Evolutionary conservation across 2,797 vertebrate species (phyloP), one percentile per base, ranked within the genome.

Genomic region (Acrossocheilus fasciatus): DNA sequence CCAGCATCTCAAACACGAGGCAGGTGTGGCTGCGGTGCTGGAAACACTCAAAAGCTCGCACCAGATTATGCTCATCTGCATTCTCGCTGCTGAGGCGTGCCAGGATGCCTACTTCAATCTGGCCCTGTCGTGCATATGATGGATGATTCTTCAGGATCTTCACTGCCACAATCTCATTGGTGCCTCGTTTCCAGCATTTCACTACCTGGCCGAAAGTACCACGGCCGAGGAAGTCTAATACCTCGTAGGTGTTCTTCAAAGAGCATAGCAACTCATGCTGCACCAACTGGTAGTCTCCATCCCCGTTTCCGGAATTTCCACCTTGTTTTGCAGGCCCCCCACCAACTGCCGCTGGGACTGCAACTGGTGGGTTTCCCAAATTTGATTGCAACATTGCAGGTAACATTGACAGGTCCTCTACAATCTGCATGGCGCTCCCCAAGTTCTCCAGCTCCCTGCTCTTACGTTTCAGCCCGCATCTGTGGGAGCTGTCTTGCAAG

Each of bases 81-180:
- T 99, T 99, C 93, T 99, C 98, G 57, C 96, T 97, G 88, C 98
- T 99, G 62, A 99, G 95, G 39, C 98, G 97, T 7, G 98, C 98
- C 52, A 99, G 94, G 93, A 99, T 99, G 94, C 98, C 97, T 81
- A 99, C 98, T 96, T 99, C 98, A 80, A 99, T 99, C 90, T 99
- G 98, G 90, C 98, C 98, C 92, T 99, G 98, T 70, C 98, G 96
- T 57, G 98, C 98, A 5, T 99, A 99, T 0, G 98, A 99, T 85
- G 98, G 98, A 91, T 99, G 98, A 92, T 99, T 99, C 94, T 99
- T 99, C 92, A 99, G 89, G 93, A 99, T 99, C 94, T 99, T 99
- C 88, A 99, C 95, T 4, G 98, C 98, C 94, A 99, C 98, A 0
- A 99, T 96, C 90, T 99, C 98, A 11, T 96, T 97, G 9, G 98